Base-by-base conservation (phyloP, 2,888 invertebrate species). In the Heliconius ethilla region DNA sequence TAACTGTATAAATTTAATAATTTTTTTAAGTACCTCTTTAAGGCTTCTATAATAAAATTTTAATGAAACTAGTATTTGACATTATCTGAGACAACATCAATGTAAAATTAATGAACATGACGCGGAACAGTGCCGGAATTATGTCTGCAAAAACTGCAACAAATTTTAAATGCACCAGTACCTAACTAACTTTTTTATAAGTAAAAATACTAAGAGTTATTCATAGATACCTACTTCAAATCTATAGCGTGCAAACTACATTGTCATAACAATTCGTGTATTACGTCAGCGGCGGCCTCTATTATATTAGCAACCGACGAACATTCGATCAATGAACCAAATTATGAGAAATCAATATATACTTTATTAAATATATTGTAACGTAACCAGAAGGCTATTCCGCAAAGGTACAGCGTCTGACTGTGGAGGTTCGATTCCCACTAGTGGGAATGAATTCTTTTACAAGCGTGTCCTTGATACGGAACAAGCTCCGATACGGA, bases 281-380 rank as follows among this genome's bases (percentile, higher is more conserved):
- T 87, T 87, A 86, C 89, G 89, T 90, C 89, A 90, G 80, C 89
- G 88, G 87, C 87, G 86, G 84, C 85, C 77, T 79, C 27, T 11
- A 10, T 40, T 70, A 9, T 70, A 25, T 27, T 51, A 51, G 10
- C 22, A 18, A 27, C 18, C n/a, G 18, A 27, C 45, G 18, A 70
- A 70, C 5, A 27, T 45, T 25, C 70, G 27, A 70, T 27, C 40
- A 51, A 2, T 27, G 27, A 45, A n/a, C 4, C 13, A 27, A 70
- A 27, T 51, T 45, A 45, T 45, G 6, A 27, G 3, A 40, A 7
- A 27, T 40, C 69, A 10, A 70, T 70, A 25, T 25, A 40, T 1
- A n/a, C 1, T 45, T 9, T 25, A 15, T 15, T 27, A 37, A 25
- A n/a, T 15, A 37, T 40, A 5, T 40, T 40, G 27, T 63, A 59